Evolutionary conservation across 2,888 invertebrate species (phyloP).

Genomic region (Stenodema calcarata): DNA sequence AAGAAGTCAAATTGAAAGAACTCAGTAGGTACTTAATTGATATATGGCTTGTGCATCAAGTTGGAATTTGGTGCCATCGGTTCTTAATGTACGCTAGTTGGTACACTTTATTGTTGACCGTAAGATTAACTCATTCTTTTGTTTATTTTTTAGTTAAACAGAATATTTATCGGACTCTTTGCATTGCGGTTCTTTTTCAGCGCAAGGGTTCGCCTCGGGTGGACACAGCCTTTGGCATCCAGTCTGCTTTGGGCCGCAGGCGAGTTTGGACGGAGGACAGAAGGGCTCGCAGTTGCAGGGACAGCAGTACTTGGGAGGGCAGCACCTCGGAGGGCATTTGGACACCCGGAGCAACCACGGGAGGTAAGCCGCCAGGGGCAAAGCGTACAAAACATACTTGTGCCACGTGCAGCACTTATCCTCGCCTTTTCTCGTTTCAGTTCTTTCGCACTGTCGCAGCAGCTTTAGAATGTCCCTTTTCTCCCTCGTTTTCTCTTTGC

Average conservation of each 20-base stretch:
- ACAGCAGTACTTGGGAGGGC: conserved; percentile 50
- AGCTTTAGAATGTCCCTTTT: conserved; percentile 31
- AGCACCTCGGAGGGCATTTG: conserved; percentile 49
- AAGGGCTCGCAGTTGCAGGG: conserved; percentile 19
- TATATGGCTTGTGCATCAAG: too few species aligned
- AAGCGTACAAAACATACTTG: conserved; percentile 46
- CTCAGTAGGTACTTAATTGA: too few species aligned
- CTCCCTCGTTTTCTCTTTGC: not conserved
- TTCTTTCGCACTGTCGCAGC: conserved; percentile 10
- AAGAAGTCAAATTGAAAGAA: too few species aligned
- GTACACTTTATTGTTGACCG: too few species aligned
- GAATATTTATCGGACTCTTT: not conserved
- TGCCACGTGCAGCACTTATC: conserved; percentile 48
- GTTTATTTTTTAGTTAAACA: not conserved
- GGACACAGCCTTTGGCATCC: conserved; percentile 1
- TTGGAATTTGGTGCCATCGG: too few species aligned
- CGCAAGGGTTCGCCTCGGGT: not conserved
- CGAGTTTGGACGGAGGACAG: conserved; percentile 39
- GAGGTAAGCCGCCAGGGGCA: conserved; percentile 46
- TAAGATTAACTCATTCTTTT: not conserved
- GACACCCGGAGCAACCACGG: conserved; percentile 48
- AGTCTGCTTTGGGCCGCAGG: conserved; percentile 5
- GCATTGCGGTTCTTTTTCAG: not conserved
- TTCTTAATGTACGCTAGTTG: too few species aligned
- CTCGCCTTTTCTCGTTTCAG: not conserved